A percentile compares a stretch with the other conserved stretches of the same genome.
phyloP scores from a whole-genome alignment of 2,888 invertebrate species.

The Electrophaes corylata region DNA sequence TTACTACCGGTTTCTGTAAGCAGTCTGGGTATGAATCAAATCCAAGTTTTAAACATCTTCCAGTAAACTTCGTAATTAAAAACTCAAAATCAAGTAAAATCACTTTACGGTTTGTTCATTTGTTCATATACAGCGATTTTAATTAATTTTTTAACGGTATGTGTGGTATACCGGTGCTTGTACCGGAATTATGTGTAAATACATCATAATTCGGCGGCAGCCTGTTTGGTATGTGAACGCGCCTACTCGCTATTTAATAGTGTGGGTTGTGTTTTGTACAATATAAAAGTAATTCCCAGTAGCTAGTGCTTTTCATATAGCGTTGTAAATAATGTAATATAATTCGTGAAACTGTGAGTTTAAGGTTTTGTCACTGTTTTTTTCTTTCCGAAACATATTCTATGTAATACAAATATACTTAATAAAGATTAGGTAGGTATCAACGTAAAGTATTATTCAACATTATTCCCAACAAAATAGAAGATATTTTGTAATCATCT shows the following conservation, averaged over 20 bases:
- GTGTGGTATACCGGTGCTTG: background rate
- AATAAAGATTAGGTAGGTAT: background rate
- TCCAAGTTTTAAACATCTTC: too few species aligned
- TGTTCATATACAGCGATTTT: too few species aligned
- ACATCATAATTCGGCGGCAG: constrained; percentile 3
- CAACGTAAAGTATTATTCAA: background rate
- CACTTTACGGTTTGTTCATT: too few species aligned
- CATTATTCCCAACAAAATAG: constrained; percentile 8
- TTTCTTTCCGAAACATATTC: constrained; percentile 8
- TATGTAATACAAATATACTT: background rate
- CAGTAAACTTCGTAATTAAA: too few species aligned
- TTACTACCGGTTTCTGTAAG: background rate
- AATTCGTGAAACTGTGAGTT: constrained; percentile 40
- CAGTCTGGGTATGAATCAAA: background rate
- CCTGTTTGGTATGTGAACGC: constrained; percentile 26
- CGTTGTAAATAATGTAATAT: constrained; percentile 77
- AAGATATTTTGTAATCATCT: background rate
- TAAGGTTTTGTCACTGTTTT: constrained; percentile 28
- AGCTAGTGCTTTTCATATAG: constrained; percentile 73
- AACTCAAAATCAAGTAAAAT: too few species aligned
- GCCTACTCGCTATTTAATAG: constrained; percentile 73
- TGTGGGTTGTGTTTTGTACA: constrained; percentile 83
- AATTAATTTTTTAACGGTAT: too few species aligned
- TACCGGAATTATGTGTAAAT: background rate
- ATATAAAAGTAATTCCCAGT: constrained; percentile 75